Evolutionary conservation across 2,797 vertebrate species (phyloP), one percentile per base, ranked within the genome.

Genomic region (Helarctos malayanus): DNA sequence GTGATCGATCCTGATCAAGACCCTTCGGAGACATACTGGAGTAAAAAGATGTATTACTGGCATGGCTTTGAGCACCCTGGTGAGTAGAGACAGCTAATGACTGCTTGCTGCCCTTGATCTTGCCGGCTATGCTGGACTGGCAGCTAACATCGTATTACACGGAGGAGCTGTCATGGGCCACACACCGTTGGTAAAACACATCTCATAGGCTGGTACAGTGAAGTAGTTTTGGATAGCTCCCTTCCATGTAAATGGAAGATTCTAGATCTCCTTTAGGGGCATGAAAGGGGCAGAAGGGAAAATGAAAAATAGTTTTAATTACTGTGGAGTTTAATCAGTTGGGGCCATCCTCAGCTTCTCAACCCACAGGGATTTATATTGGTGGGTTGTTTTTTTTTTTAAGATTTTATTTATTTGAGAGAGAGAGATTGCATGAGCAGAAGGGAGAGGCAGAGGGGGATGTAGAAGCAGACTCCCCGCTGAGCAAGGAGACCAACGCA

Each of bases 261-360:
- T 49, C 23, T 57, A 83, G 57, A 23, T 19, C 35, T 63, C 14
- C 65, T 41, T 69, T 35, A 27, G 54, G 15, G 21, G 5, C 35
- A 47, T 81, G 84, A 38, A 84, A 73, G 56, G 14, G 54, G 18
- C 25, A 91, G 47, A 65, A 47, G 38, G 52, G 41, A 86, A 93
- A 59, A 49, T 59, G 75, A 65, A 83, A 82, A 79, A 23, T 19
- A 23, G 45, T 96, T 84, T 73, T 56, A n/a, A 90, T 93, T 75
- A 76, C 57, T 35, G 1, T 84, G n/a, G 45, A 89, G 45, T 14
- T 63, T n/a, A 93, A 49, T 45, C 25, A 8, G 19, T 56, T 9
- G 52, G 35, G 10, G 18, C 15, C 8, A 6, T 29, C 25, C 61
- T 79, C 9, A 95, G 49, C 69, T 71, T 95, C 41, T 75, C 9